phyloP scores from a whole-genome alignment of 64 coral and sea anemone genomes.

The Dendronephthya gigantea region DNA sequence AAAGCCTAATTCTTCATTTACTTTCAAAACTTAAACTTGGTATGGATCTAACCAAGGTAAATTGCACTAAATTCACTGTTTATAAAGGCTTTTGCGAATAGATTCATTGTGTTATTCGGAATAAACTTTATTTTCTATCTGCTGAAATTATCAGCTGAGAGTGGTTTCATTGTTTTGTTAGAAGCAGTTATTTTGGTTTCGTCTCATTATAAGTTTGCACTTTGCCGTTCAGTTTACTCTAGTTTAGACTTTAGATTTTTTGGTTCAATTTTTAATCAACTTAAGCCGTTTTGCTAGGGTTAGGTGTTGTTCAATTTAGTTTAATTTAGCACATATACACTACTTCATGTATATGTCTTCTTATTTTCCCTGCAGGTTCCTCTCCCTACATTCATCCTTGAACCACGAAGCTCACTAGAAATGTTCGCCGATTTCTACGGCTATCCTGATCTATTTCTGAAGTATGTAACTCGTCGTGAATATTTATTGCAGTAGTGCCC shows the following conservation, averaged over 20 bases:
- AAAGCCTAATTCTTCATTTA: conserved; percentile 81
- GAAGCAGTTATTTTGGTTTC: no score
- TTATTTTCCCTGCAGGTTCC: conserved; percentile 49
- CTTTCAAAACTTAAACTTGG: conserved; percentile 87
- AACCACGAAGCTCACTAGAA: conserved; percentile 77
- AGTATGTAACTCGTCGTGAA: no score
- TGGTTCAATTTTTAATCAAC: no score
- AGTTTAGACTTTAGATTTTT: no score
- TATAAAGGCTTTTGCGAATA: no score
- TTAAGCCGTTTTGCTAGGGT: neutral
- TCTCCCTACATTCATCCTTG: conserved; percentile 88
- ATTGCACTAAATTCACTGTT: neutral
- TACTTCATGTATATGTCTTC: neutral
- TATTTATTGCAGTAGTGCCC: no score
- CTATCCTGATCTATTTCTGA: conserved; percentile 81
- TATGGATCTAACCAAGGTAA: conserved; percentile 95
- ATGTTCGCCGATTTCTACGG: conserved; percentile 95
- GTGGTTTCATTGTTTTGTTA: no score
- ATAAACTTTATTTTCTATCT: no score
- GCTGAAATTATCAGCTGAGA: no score
- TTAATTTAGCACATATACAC: neutral
- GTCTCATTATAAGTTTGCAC: no score
- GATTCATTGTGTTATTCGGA: no score
- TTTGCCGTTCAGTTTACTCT: no score
- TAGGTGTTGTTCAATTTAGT: neutral